Conservation (phyloP, 2,113 vertebrate genomes). For the Sturnira hondurensis region DNA sequence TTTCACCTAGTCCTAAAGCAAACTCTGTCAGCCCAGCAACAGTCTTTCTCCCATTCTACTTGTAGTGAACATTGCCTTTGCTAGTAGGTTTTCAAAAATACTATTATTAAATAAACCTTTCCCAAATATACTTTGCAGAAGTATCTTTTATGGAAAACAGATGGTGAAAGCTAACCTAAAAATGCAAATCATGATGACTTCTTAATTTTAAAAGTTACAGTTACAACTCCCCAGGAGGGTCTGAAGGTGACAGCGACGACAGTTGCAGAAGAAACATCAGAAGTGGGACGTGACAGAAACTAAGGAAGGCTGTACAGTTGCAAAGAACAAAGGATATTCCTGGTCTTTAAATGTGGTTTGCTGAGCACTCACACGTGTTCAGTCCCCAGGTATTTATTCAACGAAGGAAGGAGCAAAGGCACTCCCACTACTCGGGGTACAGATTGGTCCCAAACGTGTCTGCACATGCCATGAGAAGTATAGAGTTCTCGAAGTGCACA, state of each 20-base stretch:
- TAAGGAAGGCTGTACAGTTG: background rate
- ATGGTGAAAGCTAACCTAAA: constrained; percentile 51
- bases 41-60: background rate
- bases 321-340: background rate
- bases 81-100: constrained; percentile 2
- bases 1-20: background rate
- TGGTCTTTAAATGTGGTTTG: rapidly evolving
- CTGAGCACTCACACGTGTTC: background rate
- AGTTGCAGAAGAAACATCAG: background rate
- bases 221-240: background rate
- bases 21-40: background rate
- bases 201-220: constrained; percentile 58
- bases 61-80: background rate
- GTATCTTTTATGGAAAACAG: constrained; percentile 62
- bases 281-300: background rate
- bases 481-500: background rate
- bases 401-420: background rate
- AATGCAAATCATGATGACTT: constrained; percentile 52
- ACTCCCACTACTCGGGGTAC: background rate
- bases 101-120: constrained; percentile 58
- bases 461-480: background rate
- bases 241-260: background rate
- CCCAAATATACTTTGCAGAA: constrained; percentile 51
- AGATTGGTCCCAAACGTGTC: background rate
- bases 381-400: background rate